Percentiles rank a stretch among this genome's conserved stretches.
phyloP scores from a whole-genome alignment of 2,797 vertebrate genomes.

The Smutsia temminckii region DNA sequence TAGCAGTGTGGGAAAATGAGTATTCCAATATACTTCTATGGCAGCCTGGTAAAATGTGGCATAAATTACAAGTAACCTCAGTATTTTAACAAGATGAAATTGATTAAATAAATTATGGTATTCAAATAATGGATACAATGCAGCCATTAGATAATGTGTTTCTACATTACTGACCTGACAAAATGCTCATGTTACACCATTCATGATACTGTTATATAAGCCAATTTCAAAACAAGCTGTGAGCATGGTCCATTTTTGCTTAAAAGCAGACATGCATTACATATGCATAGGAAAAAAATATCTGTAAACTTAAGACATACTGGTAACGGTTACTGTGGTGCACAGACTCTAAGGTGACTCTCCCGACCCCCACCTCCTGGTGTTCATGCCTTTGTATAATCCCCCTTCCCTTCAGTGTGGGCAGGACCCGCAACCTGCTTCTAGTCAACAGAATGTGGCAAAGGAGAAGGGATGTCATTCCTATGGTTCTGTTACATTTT shows the following conservation, averaged over 20 bases:
- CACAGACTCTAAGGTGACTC: neutral
- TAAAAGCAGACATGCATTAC: constrained; percentile 27
- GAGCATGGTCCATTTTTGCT: neutral
- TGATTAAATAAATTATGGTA: neutral
- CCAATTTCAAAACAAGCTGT: neutral
- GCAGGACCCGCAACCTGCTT: neutral
- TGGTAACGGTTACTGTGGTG: neutral
- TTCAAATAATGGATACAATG: neutral
- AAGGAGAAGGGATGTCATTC: neutral
- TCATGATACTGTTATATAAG: neutral
- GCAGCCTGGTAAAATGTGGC: neutral
- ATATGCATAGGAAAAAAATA: neutral
- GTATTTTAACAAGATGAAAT: neutral
- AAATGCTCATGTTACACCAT: neutral
- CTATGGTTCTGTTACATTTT: neutral
- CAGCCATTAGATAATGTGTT: neutral
- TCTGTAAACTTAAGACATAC: neutral
- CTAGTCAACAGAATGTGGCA: neutral
- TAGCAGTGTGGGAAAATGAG: neutral
- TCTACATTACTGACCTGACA: neutral
- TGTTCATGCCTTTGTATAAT: neutral
- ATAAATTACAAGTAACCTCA: neutral
- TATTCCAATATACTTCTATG: neutral
- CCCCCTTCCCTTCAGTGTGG: neutral
- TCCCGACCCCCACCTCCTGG: neutral